These are phyloP conservation scores for Sebastes jordani DNA, from an alignment of 2,797 vertebrate genomes.

Conservation along the genomic window DNA sequence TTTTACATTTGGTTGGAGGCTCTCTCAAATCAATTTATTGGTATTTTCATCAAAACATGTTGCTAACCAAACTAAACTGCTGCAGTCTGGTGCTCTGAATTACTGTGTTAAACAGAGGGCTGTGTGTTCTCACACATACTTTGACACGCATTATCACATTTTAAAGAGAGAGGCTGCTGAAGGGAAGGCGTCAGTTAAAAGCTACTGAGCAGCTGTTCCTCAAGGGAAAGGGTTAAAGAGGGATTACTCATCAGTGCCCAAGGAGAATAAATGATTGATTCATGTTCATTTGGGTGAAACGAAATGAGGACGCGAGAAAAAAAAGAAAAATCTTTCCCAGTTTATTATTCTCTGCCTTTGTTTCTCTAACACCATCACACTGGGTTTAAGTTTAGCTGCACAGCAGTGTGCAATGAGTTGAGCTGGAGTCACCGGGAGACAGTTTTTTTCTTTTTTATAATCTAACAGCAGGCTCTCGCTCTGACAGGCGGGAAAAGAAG, in stretches of 20 bases:
- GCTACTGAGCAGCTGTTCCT: background rate
- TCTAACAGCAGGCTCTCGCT: slow-evolving; percentile 34
- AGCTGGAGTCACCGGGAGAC: slow-evolving; percentile 13
- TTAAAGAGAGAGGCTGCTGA: background rate
- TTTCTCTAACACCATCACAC: background rate
- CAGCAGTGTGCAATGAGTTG: slow-evolving; percentile 22
- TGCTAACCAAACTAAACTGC: background rate
- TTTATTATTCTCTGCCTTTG: slow-evolving; percentile 1
- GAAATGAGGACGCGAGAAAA: background rate
- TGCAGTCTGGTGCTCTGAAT: background rate
- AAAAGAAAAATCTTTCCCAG: background rate
- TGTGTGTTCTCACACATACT: slow-evolving; percentile 28
- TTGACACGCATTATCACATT: slow-evolving; percentile 13
- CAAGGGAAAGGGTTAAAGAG: background rate
- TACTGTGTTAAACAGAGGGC: background rate
- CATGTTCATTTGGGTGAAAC: background rate
- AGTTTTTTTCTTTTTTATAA: slow-evolving; percentile 15
- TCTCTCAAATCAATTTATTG: background rate
- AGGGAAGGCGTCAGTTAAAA: background rate
- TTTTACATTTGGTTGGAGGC: background rate
- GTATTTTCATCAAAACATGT: background rate
- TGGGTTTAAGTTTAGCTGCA: background rate
- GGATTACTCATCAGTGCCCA: background rate
- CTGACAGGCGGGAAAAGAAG: slow-evolving; percentile 8
- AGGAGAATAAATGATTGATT: slow-evolving; percentile 19